A percentile compares a stretch with the other conserved stretches of the same genome.
These are phyloP conservation scores for Orientallactaga sibirica DNA, from an alignment of 2,797 vertebrate genomes.

Conservation along the genomic window DNA sequence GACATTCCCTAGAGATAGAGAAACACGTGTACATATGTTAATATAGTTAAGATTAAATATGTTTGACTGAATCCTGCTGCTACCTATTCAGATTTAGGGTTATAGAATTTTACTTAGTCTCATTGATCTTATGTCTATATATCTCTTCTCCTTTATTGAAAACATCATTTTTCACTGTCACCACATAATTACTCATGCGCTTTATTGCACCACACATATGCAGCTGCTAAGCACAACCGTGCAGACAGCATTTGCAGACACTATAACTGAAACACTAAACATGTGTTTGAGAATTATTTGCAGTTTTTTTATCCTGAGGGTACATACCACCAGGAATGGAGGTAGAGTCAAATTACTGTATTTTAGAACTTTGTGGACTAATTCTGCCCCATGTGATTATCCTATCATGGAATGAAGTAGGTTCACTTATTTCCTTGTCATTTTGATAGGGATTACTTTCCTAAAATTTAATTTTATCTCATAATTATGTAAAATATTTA, in stretches of 20 bases:
- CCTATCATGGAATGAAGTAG: conserved; percentile 2
- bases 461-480: conserved; percentile 64
- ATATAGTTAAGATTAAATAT: conserved; percentile 31
- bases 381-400: conserved; percentile 42
- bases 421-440: conserved; percentile 49
- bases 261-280: conserved; percentile 39
- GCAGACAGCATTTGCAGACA: background rate
- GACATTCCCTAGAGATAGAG: background rate
- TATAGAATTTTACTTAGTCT: conserved; percentile 62
- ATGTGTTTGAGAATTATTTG: conserved; percentile 7
- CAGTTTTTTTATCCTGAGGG: conserved; percentile 2
- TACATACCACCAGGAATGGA: conserved; percentile 7
- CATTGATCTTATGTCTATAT: conserved; percentile 50
- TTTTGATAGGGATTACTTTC: conserved; percentile 48
- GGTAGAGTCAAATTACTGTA: background rate
- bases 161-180: conserved; percentile 52
- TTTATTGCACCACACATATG: background rate
- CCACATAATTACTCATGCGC: conserved; percentile 15
- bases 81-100: conserved; percentile 42
- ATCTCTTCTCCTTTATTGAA: conserved; percentile 27
- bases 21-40: background rate
- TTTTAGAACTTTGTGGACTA: conserved; percentile 17
- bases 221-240: background rate
- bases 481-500: conserved; percentile 65
- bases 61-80: conserved; percentile 40